phyloP scores from a whole-genome alignment of 2,797 vertebrate genomes.

The Varecia variegata region DNA sequence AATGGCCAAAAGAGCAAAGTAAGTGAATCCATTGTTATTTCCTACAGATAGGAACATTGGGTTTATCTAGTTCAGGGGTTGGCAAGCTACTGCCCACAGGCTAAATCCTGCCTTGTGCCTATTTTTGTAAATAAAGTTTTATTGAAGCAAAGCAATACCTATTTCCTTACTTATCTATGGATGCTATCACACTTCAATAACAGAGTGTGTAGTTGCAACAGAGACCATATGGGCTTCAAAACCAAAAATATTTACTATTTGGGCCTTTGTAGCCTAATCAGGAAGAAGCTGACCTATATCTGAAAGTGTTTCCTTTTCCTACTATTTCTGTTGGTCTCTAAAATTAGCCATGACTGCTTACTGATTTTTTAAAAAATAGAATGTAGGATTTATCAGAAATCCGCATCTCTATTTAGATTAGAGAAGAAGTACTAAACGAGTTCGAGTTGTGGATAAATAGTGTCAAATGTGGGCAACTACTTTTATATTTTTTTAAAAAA shows the following conservation, averaged over 20 bases:
- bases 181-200: background rate
- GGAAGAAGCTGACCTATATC: background rate
- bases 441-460: background rate
- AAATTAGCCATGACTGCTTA: background rate
- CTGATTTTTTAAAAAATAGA: background rate
- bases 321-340: background rate
- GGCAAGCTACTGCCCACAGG: background rate
- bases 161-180: background rate
- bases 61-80: background rate
- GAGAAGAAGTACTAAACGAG: background rate
- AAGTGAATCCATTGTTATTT: conserved; percentile 81
- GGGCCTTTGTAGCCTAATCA: background rate
- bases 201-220: background rate
- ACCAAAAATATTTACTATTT: background rate
- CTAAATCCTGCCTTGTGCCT: background rate
- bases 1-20: conserved; percentile 99
- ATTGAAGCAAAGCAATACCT: background rate
- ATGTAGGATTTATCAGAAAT: conserved; percentile 7
- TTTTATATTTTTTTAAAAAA: background rate
- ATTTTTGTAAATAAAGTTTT: conserved; percentile 20
- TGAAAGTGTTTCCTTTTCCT: background rate
- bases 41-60: background rate
- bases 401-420: background rate
- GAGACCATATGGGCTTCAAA: background rate
- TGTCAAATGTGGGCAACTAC: background rate